phyloP scores from a whole-genome alignment of 2,888 invertebrate species.

The Tyria jacobaeae region DNA sequence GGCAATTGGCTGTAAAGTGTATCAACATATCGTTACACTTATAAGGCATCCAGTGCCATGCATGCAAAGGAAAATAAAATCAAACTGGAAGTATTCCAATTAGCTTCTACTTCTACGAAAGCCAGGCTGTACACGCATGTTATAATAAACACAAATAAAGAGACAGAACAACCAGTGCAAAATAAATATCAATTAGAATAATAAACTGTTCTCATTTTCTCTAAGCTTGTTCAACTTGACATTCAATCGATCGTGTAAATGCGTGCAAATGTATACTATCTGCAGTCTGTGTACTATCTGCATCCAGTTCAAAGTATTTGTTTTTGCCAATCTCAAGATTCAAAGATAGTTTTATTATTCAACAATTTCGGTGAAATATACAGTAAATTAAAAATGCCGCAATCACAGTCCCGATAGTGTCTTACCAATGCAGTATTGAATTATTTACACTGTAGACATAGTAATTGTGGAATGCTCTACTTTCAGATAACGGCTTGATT shows the following conservation, averaged over 20 bases:
- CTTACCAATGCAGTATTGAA: neutral
- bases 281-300: conserved; percentile 18
- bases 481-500: conserved; percentile 10
- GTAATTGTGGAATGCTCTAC: conserved; percentile 11
- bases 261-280: conserved; percentile 24
- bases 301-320: conserved; percentile 21
- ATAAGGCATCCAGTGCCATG: neutral
- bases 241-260: conserved; percentile 39
- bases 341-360: neutral
- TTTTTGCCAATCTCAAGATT: neutral
- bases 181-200: neutral
- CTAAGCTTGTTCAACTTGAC: conserved; percentile 45
- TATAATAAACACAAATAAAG: neutral
- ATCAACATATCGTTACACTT: neutral
- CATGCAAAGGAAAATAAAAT: neutral
- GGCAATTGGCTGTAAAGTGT: neutral
- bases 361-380: neutral
- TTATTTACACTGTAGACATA: conserved; percentile 3
- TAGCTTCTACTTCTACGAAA: neutral
- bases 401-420: neutral
- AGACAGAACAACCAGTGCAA: neutral
- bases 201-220: conserved; percentile 33
- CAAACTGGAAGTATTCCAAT: neutral
- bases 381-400: neutral
- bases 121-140: neutral